phyloP scores from a whole-genome alignment of 2,797 vertebrate species.

The Scolopax bukidnonensis region DNA sequence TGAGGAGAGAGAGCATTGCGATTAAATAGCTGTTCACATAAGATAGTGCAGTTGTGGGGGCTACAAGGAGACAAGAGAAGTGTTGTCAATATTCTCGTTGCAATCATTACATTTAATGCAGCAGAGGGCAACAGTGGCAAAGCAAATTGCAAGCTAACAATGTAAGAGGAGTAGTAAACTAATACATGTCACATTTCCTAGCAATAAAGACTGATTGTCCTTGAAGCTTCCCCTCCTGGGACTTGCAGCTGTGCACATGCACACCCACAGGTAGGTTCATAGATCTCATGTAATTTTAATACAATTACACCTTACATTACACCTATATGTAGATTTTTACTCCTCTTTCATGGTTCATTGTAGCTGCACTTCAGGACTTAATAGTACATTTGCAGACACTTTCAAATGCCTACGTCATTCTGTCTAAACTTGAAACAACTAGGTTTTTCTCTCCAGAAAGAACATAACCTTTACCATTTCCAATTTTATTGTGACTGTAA shows the following conservation, averaged over 20 bases:
- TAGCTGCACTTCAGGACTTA: conserved; percentile 34
- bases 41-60: background rate
- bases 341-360: conserved; percentile 32
- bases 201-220: background rate
- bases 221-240: background rate
- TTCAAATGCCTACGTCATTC: background rate
- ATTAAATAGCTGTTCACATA: conserved; percentile 31
- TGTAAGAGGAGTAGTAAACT: background rate
- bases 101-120: background rate
- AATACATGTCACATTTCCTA: background rate
- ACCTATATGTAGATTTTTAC: background rate
- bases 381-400: conserved; percentile 24
- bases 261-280: background rate
- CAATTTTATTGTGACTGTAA: conserved; percentile 60
- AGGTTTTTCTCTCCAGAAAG: conserved; percentile 25
- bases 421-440: background rate
- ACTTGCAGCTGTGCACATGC: background rate
- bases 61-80: conserved; percentile 12
- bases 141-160: background rate
- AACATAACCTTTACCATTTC: conserved; percentile 49
- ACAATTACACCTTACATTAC: background rate
- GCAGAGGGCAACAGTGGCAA: background rate
- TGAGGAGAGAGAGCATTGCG: background rate
- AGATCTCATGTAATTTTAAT: conserved; percentile 16
- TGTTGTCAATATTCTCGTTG: conserved; percentile 5